Base-by-base conservation (phyloP, 2,888 invertebrate genomes). In the Erebia ligea region DNA sequence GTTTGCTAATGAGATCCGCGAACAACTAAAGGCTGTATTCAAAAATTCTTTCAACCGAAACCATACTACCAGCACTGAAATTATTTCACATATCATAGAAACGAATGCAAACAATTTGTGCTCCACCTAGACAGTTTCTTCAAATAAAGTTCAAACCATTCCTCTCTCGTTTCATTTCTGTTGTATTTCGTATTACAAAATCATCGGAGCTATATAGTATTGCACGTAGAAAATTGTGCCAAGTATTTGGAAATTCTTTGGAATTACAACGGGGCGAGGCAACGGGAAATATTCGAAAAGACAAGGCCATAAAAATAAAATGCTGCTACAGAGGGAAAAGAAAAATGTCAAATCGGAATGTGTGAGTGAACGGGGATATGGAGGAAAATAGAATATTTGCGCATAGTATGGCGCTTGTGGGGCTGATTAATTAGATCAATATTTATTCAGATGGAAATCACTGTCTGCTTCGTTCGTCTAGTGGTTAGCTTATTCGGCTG, bases 281-380 rank as follows among this genome's bases (percentile, higher is more conserved):
- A 81, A 80, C 77, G 81, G 77, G 77, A 86, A 84, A 86, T 86
- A 86, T 89, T 86, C 80, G 82, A 76, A 79, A 84, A 88, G 84
- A 88, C 82, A 83, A 77, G 76, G 77, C 79, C 80, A 85, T 88
- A 87, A 89, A 89, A 89, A 86, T 86, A 88, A 90, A 90, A 87
- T 80, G 81, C 81, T 78, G 77, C 82, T 79, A 82, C 83, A 82
- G 79, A 83, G 84, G 81, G 81, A 79, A 76, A 82, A 79, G 80
- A 83, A 83, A 84, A 87, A 88, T 83, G 82, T 81, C 80, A 79
- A 83, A 84, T 80, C 78, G 82, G 82, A 84, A 88, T 85, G 82
- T 81, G 82, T 77, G 80, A 83, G 81, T 81, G 82, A 84, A 88
- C 85, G 81, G 80, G 81, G 77, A 79, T 82, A 81, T 80, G 79